These are phyloP conservation scores for Myzus persicae DNA, from an alignment of 1,140 invertebrate genomes.

Conservation along the genomic window DNA sequence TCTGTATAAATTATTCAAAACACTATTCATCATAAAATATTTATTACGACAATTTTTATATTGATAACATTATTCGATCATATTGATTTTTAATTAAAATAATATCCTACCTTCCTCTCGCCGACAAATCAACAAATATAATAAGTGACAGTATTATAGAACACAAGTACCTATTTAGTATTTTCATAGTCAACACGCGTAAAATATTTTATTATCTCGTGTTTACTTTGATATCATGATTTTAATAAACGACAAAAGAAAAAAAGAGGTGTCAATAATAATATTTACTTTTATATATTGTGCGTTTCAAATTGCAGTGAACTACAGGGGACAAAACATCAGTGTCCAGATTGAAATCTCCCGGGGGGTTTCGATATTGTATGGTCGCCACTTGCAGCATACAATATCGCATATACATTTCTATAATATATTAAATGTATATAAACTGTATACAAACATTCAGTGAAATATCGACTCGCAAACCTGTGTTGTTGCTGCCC, in stretches of 20 bases:
- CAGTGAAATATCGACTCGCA: constrained; percentile 20
- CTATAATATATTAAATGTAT: too few species aligned
- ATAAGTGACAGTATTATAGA: too few species aligned
- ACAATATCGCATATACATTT: background rate
- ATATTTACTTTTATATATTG: background rate
- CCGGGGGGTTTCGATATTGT: background rate
- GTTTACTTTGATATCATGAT: background rate
- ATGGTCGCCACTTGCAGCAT: background rate
- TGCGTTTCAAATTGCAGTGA: background rate
- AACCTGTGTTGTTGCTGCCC: background rate
- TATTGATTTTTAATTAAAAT: too few species aligned
- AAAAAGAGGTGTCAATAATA: background rate
- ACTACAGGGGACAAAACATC: constrained; percentile 14
- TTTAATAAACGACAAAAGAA: background rate
- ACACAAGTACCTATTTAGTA: too few species aligned
- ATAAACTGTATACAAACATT: background rate
- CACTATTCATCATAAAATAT: constrained; percentile 2
- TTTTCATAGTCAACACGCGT: background rate
- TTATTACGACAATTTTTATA: background rate
- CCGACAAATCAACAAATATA: background rate
- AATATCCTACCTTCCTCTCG: background rate
- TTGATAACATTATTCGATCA: too few species aligned
- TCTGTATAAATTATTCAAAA: background rate
- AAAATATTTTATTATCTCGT: background rate
- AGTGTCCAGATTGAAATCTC: constrained; percentile 7